Evolutionary conservation across 2,888 invertebrate genomes (phyloP), one percentile per base, ranked within the genome.

Genomic region (Nemapogon koenigi): DNA sequence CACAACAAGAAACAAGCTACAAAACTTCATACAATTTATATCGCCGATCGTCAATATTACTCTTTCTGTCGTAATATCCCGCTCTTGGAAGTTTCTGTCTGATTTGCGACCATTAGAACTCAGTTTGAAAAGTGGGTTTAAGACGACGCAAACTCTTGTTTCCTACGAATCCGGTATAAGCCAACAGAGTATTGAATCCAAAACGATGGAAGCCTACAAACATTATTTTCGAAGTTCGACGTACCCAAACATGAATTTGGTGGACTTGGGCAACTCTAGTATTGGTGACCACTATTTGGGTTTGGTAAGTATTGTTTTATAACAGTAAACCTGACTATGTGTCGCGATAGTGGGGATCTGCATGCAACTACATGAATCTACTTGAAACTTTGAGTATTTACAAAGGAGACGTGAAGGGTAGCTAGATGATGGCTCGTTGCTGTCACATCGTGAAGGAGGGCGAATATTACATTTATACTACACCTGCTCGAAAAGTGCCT

Each of bases 51-150:
- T 78, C 41, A 78, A 78, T 37, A 78, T 78, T 17, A 54, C 61
- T 1, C 49, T 78, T 50, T 73, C 78, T 4, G 75, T 78, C 18
- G 40, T 66, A 7, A 72, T 78, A 45, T 54, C 75, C 1, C 57
- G 75, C 14, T 73, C 76, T 8, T 78, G 78, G 78, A 66, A 66
- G 43, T 78, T 78, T 40, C 53, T 78, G 33, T 59, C 65, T 0
- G 79, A 84, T 46, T 62, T 89, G n/a, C 86, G 87, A 0, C 68
- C 86, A 0, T 59, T 88, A 42, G 57, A 59, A 1, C 67, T 89
- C 15, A 73, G 71, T 16, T 59, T 88, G 16, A 54, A 65, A 40
- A 64, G 81, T 39, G 71, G 71, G 1, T 78, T 72, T 44, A 48
- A 45, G 25, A 44, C 45, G 1, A 75, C 78, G 0, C 54, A 73